A percentile compares a stretch with the other conserved stretches of the same genome.
Conservation (phyloP, 2,888 invertebrate species). For the Odontomyia ornata region DNA sequence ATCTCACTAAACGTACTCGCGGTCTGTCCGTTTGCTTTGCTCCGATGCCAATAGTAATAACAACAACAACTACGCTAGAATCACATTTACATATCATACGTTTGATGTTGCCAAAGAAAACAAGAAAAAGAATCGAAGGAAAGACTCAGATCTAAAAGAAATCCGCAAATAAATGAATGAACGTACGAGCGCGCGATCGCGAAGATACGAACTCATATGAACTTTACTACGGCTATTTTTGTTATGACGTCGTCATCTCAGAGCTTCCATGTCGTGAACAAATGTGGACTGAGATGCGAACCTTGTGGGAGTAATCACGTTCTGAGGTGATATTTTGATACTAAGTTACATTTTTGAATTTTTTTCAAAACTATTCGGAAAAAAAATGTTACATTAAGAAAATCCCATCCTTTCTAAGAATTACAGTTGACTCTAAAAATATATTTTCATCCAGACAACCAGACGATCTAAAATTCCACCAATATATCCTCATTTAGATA, state of each 20-base stretch:
- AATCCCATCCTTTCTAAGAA: no score
- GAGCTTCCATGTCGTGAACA: neutral
- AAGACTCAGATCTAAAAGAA: neutral
- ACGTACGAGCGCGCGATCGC: constrained; percentile 24
- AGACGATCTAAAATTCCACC: no score
- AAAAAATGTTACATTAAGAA: no score
- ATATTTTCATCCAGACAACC: no score
- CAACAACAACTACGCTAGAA: neutral
- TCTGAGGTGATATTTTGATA: neutral
- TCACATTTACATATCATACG: neutral
- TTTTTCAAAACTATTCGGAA: no score
- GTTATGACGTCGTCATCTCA: neutral
- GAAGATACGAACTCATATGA: constrained; percentile 31
- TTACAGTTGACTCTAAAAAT: no score
- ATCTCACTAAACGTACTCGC: neutral
- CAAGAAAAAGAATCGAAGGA: neutral
- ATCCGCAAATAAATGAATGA: constrained; percentile 42
- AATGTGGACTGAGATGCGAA: neutral
- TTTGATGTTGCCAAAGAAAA: constrained; percentile 14
- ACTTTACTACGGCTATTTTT: constrained; percentile 32
- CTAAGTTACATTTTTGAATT: no score
- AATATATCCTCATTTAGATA: no score
- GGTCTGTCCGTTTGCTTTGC: neutral
- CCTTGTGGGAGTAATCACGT: neutral
- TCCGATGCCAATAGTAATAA: neutral